These are phyloP conservation scores for Clarias platycephalus DNA, from an alignment of 2,797 vertebrate species.

Conservation along the genomic window DNA sequence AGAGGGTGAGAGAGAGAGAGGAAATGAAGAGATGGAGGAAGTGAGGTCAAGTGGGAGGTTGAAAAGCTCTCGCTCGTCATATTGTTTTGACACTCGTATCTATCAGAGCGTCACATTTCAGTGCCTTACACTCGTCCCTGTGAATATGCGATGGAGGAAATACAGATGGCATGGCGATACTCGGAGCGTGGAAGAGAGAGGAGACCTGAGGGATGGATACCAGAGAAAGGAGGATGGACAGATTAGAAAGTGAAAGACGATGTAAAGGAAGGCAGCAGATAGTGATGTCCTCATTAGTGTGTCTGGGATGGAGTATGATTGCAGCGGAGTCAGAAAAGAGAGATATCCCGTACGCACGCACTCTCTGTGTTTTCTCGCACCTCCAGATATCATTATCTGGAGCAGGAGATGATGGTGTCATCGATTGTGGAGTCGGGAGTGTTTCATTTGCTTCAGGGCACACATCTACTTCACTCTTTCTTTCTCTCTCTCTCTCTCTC, in stretches of 20 bases:
- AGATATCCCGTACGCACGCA: slow-evolving; percentile 22
- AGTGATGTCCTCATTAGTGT: slow-evolving; percentile 49
- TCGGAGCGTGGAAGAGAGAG: not conserved
- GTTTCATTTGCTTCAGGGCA: slow-evolving; percentile 55
- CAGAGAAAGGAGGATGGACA: slow-evolving; percentile 22
- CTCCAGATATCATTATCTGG: slow-evolving; percentile 56
- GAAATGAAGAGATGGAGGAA: slow-evolving; percentile 29
- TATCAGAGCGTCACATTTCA: slow-evolving; percentile 26
- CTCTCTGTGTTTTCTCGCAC: slow-evolving; percentile 36
- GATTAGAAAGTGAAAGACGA: slow-evolving; percentile 37
- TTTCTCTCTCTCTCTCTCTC: slow-evolving; percentile 27
- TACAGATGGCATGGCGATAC: not conserved
- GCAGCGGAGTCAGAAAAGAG: slow-evolving; percentile 38
- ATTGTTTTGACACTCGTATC: slow-evolving; percentile 28
- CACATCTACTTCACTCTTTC: slow-evolving; percentile 39
- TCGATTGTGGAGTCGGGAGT: slow-evolving; percentile 56
- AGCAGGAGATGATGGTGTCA: slow-evolving; percentile 57
- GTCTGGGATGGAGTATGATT: slow-evolving; percentile 39
- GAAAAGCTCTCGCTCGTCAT: slow-evolving; percentile 24
- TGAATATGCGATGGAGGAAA: slow-evolving; percentile 44
- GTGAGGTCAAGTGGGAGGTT: slow-evolving; percentile 19
- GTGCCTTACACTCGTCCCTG: not conserved
- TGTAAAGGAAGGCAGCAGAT: slow-evolving; percentile 26
- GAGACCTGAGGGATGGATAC: not conserved
- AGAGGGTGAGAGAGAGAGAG: slow-evolving; percentile 28